These are phyloP conservation scores for Clarias magur DNA, from an alignment of 2,113 vertebrate genomes.

Conservation along the genomic window DNA sequence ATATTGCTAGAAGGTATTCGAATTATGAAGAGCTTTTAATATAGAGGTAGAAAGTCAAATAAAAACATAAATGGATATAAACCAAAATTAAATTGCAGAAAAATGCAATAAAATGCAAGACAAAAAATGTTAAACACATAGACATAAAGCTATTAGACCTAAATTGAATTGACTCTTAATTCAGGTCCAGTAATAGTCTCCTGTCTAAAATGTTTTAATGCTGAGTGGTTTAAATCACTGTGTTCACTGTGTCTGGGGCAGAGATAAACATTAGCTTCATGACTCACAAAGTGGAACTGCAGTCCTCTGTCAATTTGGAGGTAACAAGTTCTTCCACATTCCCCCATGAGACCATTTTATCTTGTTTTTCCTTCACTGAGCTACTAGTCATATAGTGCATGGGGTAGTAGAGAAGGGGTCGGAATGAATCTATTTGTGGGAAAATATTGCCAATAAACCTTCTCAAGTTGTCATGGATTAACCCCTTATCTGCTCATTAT, in stretches of 20 bases:
- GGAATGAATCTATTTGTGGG: conserved; percentile 58
- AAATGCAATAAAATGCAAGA: neutral
- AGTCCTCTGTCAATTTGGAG: conserved; percentile 72
- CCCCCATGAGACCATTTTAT: conserved; percentile 70
- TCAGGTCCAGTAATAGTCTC: conserved; percentile 41
- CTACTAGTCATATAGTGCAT: conserved; percentile 70
- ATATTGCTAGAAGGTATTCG: neutral
- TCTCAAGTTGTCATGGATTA: conserved; percentile 44
- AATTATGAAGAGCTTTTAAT: neutral
- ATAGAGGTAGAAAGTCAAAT: neutral
- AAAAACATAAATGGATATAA: neutral
- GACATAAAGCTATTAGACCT: neutral
- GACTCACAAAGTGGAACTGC: conserved; percentile 81
- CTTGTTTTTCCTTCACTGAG: conserved; percentile 71
- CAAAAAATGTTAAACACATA: neutral
- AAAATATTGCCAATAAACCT: conserved; percentile 53
- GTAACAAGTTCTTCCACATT: conserved; percentile 70
- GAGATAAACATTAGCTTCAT: conserved; percentile 82
- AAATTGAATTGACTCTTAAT: conserved; percentile 33
- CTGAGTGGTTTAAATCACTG: conserved; percentile 66
- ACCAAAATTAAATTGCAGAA: neutral
- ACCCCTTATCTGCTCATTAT: conserved; percentile 44
- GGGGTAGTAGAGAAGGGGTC: conserved; percentile 39
- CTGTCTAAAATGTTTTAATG: conserved; percentile 56
- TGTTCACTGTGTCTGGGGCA: conserved; percentile 65